Conservation (phyloP, 2,888 invertebrate species). For the Agapostemon virescens region DNA sequence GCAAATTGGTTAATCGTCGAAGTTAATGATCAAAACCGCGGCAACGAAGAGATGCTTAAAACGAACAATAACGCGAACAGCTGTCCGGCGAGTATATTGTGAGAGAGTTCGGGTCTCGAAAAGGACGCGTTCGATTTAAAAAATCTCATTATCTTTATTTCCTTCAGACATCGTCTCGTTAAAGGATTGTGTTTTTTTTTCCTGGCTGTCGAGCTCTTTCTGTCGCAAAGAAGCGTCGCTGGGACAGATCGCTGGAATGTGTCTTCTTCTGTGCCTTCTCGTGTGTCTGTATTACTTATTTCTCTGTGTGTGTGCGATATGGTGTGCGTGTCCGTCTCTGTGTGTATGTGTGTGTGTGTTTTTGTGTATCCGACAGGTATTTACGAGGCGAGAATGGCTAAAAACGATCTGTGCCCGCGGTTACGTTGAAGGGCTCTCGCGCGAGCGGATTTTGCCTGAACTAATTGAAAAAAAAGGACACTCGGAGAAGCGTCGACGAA, state of each 20-base stretch:
- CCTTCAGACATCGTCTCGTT: slow-evolving; percentile 45
- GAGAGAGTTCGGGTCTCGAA: slow-evolving; percentile 20
- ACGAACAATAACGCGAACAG: not conserved
- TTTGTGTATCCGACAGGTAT: not conserved
- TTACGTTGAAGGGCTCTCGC: slow-evolving; percentile 1
- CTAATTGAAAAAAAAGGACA: slow-evolving; percentile 7
- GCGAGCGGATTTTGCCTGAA: not conserved
- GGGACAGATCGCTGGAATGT: slow-evolving; percentile 68
- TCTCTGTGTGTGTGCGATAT: not conserved
- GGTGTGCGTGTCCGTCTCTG: not conserved
- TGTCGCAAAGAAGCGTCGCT: slow-evolving; percentile 41
- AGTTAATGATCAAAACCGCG: not conserved
- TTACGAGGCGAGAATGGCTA: not conserved
- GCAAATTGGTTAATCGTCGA: not conserved
- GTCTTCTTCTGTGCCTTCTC: slow-evolving; percentile 56
- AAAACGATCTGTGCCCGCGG: slow-evolving; percentile 8
- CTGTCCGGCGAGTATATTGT: not conserved
- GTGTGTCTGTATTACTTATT: not conserved
- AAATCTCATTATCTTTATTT: slow-evolving; percentile 65
- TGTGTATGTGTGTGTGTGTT: not conserved
- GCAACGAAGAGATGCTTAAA: not conserved
- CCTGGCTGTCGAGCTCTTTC: slow-evolving; percentile 32
- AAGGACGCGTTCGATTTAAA: slow-evolving; percentile 53
- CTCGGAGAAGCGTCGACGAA: slow-evolving; percentile 6
- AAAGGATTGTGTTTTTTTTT: slow-evolving; percentile 33